These are phyloP conservation scores for fruit fly (Drosophila melanogaster) DNA, from an alignment of 1,140 invertebrate genomes.

Conservation along the genomic window Release_6_plus_ISO1_MT NC_004354.4:6522501-6523000, in stretches of 20 bases:
- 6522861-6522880: constrained; percentile 43
- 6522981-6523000: too few species aligned
- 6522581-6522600: constrained; percentile 39
- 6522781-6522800: constrained; percentile 48
- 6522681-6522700: constrained; percentile 56
- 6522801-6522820: not conserved
- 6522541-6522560: constrained; percentile 50
- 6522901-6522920: constrained; percentile 19
- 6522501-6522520: constrained; percentile 32
- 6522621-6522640: constrained; percentile 46
- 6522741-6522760: constrained; percentile 58
- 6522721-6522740: constrained; percentile 27
- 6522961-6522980: not conserved
- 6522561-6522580: constrained; percentile 77
- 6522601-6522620: constrained; percentile 21
- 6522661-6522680: constrained; percentile 79
- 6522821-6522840: too few species aligned
- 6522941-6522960: not conserved
- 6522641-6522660: constrained; percentile 75
- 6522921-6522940: not conserved
- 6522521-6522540: constrained; percentile 42
- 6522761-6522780: constrained; percentile 61
- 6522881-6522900: constrained; percentile 25
- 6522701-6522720: not conserved
- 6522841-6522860: not conserved